phyloP scores from a whole-genome alignment of 2,797 vertebrate genomes.

The Nyctalus aviator region DNA sequence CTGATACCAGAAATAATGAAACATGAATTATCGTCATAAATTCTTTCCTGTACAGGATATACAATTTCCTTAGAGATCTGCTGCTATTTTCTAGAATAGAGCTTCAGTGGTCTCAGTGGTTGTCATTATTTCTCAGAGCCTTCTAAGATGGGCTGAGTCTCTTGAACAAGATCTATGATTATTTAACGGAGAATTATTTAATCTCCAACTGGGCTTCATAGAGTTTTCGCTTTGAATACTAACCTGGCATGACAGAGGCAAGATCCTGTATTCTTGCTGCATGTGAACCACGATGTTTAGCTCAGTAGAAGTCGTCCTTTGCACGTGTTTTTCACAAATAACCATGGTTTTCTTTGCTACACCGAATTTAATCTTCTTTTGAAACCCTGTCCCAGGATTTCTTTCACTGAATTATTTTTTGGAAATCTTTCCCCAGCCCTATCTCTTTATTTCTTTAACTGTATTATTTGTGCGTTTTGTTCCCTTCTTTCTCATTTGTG shows the following conservation, averaged over 20 bases:
- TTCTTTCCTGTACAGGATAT: slow-evolving; percentile 29
- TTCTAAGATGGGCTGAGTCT: slow-evolving; percentile 43
- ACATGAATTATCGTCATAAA: slow-evolving; percentile 54
- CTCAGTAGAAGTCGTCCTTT: slow-evolving; percentile 23
- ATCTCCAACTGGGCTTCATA: slow-evolving; percentile 54
- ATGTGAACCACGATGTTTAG: background rate
- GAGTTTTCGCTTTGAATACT: slow-evolving; percentile 63
- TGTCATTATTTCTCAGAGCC: slow-evolving; percentile 70
- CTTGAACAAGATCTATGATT: slow-evolving; percentile 62
- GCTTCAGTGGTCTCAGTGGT: slow-evolving; percentile 50
- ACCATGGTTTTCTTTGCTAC: slow-evolving; percentile 54
- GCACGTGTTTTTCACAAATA: slow-evolving; percentile 44
- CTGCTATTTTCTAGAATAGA: slow-evolving; percentile 53
- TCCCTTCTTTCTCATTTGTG: slow-evolving; percentile 19
- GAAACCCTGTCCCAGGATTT: background rate
- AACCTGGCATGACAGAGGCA: slow-evolving; percentile 56
- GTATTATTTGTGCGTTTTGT: slow-evolving; percentile 53
- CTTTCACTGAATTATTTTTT: slow-evolving; percentile 43
- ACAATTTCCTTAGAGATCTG: slow-evolving; percentile 56
- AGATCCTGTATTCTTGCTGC: slow-evolving; percentile 15
- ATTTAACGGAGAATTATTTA: slow-evolving; percentile 72
- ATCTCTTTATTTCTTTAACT: slow-evolving; percentile 19
- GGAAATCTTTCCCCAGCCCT: background rate
- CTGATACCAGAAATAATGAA: slow-evolving; percentile 44
- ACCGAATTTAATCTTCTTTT: slow-evolving; percentile 59